Conservation (phyloP, 2,888 invertebrate genomes). For the Dryocosmus kuriphilus region DNA sequence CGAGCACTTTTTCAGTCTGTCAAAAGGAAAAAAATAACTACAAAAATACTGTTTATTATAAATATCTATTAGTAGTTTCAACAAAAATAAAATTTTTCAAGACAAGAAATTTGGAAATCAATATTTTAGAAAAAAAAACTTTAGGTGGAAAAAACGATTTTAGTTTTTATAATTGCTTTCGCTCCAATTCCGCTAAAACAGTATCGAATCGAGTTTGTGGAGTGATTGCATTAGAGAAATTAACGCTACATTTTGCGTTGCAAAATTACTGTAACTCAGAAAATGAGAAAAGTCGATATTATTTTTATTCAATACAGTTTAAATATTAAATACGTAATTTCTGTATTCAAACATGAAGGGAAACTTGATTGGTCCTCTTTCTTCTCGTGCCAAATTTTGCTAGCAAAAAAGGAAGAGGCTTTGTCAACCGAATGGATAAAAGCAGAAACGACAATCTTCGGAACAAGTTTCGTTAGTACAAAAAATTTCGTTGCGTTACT, state of each 20-base stretch:
- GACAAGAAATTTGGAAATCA: neutral
- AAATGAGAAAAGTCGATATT: neutral
- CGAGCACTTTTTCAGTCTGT: neutral
- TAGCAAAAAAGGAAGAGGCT: neutral
- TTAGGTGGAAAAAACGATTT: neutral
- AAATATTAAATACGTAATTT: constrained; percentile 6
- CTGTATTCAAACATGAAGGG: neutral
- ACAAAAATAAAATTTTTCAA: too few relatives aligned
- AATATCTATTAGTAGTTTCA: too few relatives aligned
- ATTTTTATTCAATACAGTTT: neutral
- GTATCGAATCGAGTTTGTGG: neutral
- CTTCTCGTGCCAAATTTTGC: neutral
- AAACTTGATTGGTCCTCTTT: neutral
- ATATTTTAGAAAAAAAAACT: neutral
- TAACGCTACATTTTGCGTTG: neutral
- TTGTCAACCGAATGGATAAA: neutral
- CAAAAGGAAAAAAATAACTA: neutral
- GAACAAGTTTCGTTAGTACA: too few relatives aligned
- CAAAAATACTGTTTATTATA: neutral
- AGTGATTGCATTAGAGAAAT: neutral
- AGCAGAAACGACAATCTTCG: neutral
- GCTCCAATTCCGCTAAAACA: neutral
- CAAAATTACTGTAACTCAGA: neutral
- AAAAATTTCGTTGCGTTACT: neutral
- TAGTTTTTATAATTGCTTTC: neutral